Conservation (phyloP, 2,797 vertebrate genomes). For the Diglossa cyanea region DNA sequence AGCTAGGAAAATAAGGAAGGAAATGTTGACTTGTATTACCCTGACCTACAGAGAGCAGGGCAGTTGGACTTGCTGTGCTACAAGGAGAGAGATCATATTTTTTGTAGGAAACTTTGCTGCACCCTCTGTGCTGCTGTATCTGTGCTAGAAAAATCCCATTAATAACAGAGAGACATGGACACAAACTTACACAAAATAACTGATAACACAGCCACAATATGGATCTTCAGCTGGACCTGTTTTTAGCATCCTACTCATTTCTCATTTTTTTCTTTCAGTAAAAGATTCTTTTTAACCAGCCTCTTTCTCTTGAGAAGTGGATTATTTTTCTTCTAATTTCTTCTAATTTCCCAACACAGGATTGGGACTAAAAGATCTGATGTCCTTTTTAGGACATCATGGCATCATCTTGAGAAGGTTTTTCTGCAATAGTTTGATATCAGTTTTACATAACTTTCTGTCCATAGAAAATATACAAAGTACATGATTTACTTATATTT, state of each 20-base stretch:
- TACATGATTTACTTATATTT: accelerated
- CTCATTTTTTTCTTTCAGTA: neutral
- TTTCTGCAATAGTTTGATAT: neutral
- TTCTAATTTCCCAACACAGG: neutral
- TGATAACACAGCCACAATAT: neutral
- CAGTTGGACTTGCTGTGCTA: neutral
- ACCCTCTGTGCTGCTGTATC: neutral
- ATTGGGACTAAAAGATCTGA: neutral
- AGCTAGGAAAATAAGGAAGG: neutral
- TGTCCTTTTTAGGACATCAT: neutral
- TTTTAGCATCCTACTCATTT: neutral
- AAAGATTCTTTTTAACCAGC: neutral
- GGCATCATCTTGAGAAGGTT: neutral
- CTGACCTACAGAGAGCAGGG: neutral
- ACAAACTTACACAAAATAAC: neutral
- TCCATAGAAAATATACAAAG: neutral
- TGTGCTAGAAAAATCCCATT: neutral
- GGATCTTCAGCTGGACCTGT: neutral
- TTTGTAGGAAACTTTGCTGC: neutral
- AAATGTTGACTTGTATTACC: neutral
- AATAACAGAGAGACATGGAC: neutral
- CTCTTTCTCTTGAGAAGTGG: neutral
- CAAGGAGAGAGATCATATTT: neutral
- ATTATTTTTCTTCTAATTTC: neutral
- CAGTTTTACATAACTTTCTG: neutral